A percentile compares a stretch with the other conserved stretches of the same genome.
phyloP scores from a whole-genome alignment of 2,113 vertebrate species.

The Todiramphus chloris region DNA sequence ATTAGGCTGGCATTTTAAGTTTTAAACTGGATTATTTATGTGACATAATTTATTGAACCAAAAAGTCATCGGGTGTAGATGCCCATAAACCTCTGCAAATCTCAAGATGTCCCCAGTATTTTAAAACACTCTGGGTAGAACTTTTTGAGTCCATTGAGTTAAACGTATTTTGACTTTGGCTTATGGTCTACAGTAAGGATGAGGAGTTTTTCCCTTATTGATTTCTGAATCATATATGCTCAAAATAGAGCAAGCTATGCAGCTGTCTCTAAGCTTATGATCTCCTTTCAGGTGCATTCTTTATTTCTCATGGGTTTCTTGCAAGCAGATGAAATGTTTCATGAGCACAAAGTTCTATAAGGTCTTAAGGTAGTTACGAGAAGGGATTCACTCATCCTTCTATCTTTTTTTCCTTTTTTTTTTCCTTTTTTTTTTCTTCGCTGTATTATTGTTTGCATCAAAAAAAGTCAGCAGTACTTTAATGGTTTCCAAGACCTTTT shows the following conservation, averaged over 20 bases:
- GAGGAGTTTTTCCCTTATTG: not conserved
- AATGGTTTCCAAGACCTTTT: conserved; percentile 10
- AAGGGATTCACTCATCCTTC: not conserved
- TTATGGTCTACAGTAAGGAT: not conserved
- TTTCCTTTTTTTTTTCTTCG: too few relatives aligned
- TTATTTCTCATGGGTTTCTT: not conserved
- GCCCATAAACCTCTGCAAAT: not conserved
- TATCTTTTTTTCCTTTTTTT: too few relatives aligned
- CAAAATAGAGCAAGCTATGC: not conserved
- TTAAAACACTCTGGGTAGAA: not conserved
- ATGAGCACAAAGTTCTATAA: not conserved
- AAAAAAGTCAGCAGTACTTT: not conserved
- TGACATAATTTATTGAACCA: not conserved
- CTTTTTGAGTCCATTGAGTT: not conserved
- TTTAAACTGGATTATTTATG: not conserved
- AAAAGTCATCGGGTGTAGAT: not conserved
- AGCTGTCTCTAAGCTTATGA: not conserved
- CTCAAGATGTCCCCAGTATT: not conserved
- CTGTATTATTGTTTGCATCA: not conserved
- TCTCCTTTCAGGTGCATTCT: not conserved
- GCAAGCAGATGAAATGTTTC: not conserved
- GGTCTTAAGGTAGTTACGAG: not conserved
- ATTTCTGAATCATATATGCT: not conserved
- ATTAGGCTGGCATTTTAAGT: not conserved
- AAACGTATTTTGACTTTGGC: not conserved